Percentiles rank a stretch among this genome's conserved stretches.
Evolutionary conservation across 2,888 invertebrate species (phyloP).

Genomic region (Salpingus planirostris): DNA sequence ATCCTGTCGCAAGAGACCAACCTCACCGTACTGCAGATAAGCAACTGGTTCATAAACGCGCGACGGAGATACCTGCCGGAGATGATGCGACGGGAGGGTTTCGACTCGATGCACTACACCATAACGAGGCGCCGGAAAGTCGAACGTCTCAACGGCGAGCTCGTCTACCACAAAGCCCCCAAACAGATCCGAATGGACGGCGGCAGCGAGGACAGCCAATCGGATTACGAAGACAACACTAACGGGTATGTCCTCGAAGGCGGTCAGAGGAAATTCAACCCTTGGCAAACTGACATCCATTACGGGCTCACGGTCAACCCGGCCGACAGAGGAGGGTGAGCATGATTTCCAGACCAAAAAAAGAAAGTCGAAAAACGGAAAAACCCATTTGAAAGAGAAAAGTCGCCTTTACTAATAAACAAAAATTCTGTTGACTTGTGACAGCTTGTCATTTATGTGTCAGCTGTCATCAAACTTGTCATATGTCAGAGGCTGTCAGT

Average conservation of each 20-base stretch:
- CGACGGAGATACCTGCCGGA: constrained; percentile 37
- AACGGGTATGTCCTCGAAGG: constrained; percentile 28
- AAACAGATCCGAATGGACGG: constrained; percentile 31
- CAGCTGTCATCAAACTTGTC: too few species aligned
- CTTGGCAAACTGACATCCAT: constrained; percentile 41
- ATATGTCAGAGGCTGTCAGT: too few species aligned
- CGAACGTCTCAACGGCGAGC: constrained; percentile 20
- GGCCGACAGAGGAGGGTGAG: constrained; percentile 28
- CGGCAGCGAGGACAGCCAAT: constrained; percentile 31
- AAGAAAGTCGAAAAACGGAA: too few species aligned
- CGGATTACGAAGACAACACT: constrained; percentile 28
- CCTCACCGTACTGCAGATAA: constrained; percentile 39
- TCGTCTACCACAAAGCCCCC: constrained; percentile 26
- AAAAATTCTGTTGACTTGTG: constrained; percentile 8
- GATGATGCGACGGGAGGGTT: constrained; percentile 41
- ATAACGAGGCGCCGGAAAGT: constrained; percentile 36
- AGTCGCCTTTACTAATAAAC: constrained; percentile 1
- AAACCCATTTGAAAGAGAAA: too few species aligned
- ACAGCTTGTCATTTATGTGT: too few species aligned
- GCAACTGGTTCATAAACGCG: constrained; percentile 42
- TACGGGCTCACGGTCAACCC: constrained; percentile 39
- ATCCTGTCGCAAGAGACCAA: constrained; percentile 38
- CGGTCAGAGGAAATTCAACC: constrained; percentile 33
- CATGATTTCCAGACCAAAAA: too few species aligned
- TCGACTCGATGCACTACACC: constrained; percentile 39